Percentiles rank a stretch among this genome's conserved stretches.
phyloP scores from a whole-genome alignment of 1,140 invertebrate genomes.

The Euschistus heros region DNA sequence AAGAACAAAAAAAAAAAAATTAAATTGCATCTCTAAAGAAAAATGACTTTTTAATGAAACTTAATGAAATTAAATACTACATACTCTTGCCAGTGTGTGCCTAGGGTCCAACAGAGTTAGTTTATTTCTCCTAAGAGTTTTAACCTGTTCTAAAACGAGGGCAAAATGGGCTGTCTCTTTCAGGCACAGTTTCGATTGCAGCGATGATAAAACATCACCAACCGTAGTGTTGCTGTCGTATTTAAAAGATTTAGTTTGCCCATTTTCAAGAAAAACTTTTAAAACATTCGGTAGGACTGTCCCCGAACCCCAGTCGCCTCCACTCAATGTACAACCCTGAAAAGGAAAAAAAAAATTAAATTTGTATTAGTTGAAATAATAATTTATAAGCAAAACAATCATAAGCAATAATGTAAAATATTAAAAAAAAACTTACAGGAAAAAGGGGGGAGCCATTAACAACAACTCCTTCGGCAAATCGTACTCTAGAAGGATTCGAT shows the following conservation, averaged over 20 bases:
- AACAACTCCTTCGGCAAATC: conserved; percentile 80
- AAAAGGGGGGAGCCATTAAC: conserved; percentile 70
- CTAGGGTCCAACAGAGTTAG: conserved; percentile 71
- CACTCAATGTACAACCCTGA: conserved; percentile 62
- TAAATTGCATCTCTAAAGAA: no score
- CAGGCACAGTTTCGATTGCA: conserved; percentile 77
- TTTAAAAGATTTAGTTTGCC: conserved; percentile 93
- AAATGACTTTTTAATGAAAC: no score
- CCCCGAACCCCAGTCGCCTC: conserved; percentile 62
- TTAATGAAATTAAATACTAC: not conserved
- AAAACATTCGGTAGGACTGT: conserved; percentile 86
- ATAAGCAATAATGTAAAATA: conserved; percentile 12
- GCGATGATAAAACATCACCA: conserved; percentile 70
- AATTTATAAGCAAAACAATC: not conserved
- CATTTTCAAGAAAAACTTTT: conserved; percentile 88
- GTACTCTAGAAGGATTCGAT: conserved; percentile 68
- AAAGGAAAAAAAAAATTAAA: conserved; percentile 30
- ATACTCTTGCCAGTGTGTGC: conserved; percentile 71
- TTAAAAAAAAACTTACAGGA: conserved; percentile 44
- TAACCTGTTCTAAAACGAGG: conserved; percentile 80
- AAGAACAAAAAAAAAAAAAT: no score
- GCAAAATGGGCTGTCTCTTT: conserved; percentile 72
- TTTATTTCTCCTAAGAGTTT: conserved; percentile 71
- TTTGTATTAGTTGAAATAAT: not conserved
- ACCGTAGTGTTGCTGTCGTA: conserved; percentile 84